Percentiles rank a stretch among this genome's conserved stretches.
These are phyloP conservation scores for Lepas anatifera DNA, from an alignment of 2,888 invertebrate species.

Conservation along the genomic window DNA sequence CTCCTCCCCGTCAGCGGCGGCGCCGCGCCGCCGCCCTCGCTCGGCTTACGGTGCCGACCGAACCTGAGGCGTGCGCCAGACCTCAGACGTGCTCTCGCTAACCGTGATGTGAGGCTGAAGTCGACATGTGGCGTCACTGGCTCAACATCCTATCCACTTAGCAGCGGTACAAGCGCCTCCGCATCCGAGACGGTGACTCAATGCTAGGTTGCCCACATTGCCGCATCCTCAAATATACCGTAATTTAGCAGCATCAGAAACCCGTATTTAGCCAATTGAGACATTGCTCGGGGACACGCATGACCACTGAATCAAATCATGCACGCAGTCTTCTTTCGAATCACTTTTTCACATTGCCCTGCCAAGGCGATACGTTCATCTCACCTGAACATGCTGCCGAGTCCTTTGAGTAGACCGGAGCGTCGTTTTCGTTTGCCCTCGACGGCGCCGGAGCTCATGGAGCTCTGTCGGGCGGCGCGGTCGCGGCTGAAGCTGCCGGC, in stretches of 20 bases:
- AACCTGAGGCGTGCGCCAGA: background rate
- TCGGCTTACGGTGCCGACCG: background rate
- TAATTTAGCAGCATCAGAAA: no score
- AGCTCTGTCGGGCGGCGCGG: slow-evolving; percentile 28
- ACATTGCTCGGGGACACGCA: no score
- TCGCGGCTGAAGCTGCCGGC: slow-evolving; percentile 27
- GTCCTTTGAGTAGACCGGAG: slow-evolving; percentile 60
- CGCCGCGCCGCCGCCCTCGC: background rate
- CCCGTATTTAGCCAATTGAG: no score
- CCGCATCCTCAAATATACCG: no score
- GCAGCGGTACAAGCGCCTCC: background rate
- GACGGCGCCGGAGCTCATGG: slow-evolving; percentile 23
- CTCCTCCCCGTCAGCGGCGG: slow-evolving; percentile 19
- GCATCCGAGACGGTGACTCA: no score
- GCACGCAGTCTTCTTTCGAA: no score
- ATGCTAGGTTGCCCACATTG: no score
- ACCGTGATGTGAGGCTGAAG: no score
- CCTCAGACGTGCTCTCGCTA: no score
- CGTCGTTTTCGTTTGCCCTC: slow-evolving; percentile 30
- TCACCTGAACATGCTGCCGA: slow-evolving; percentile 63
- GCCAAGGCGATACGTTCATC: no score
- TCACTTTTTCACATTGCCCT: no score
- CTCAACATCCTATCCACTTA: background rate
- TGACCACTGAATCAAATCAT: no score
- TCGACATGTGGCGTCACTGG: slow-evolving; percentile 25